Evolutionary conservation across 2,113 vertebrate species (phyloP), one percentile per base, ranked within the genome.

Genomic region (Lepisosteus osseus): DNA sequence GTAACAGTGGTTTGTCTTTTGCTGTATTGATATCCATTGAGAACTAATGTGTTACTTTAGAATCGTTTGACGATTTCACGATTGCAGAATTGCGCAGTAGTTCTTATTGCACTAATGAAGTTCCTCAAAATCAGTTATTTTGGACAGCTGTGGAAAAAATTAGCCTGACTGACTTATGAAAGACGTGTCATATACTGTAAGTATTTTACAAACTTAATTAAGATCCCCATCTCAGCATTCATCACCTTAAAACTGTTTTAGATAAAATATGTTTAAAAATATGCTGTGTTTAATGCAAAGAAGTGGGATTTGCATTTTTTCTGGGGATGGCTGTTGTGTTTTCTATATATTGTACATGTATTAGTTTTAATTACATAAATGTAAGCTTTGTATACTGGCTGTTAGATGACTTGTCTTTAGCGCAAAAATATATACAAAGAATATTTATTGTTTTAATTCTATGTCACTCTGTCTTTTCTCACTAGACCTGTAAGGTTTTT

Each of bases 81-180:
- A 9, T 2, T 51, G 47, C 47, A 9, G 47, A 51, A 51, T 51
- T 51, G 1, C 47, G 9, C 9, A 9, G 5, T 51, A 9, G 47
- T 51, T 51, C 5, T 51, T 51, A 51, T 51, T 51, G 47, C 47
- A 6, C 9, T 51, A 9, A 5, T 51, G 47, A 5, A 9, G 47
- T 51, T 65, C 63, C 63, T 44, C 40, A 43, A 13, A 13, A 40
- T 40, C 40, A 6, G 13, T 40, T 9, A 13, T 4, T 8, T 65
- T 12, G 7, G 40, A 3, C 41, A 12, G 63, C 9, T 65, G 14
- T 56, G 68, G 45, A 67, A 51, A 68, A 67, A 45, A 63, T 41
- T 15, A 65, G 15, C 57, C 70, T 70, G 75, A 41, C 70, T 72
- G 73, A 80, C 75, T 70, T 77, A 54, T 47, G 66, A 72, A 15